Base-by-base conservation (phyloP, 2,888 invertebrate species). In the Deroplatys truncata region DNA sequence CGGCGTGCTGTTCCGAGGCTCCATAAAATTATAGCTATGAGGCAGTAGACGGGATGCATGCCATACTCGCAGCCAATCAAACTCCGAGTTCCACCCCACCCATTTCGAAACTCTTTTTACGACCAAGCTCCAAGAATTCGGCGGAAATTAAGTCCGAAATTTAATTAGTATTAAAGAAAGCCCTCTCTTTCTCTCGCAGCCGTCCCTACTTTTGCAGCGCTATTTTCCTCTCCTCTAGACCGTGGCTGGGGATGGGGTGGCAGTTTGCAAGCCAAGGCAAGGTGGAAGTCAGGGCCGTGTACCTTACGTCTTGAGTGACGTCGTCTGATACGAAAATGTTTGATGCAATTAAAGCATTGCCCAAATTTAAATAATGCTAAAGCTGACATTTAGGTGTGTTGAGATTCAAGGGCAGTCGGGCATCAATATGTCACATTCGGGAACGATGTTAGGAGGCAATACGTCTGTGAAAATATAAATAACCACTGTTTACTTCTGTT, bases 101-200 rank as follows among this genome's bases (percentile, higher is more conserved):
- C 86, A 89, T 89, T 89, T 83, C 85, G 56, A 84, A 85, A 84
- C 84, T 31, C 31, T 86, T 84, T 90, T 90, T 90, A 90, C 89
- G 90, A 89, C 86, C 84, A 25, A 84, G 86, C 86, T 88, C 86
- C 84, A 87, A 84, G 88, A 90, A 88, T 90, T 89, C 89, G 88
- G 87, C 90, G 90, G 89, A 90, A 90, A 90, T 90, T 88, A 89
- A 89, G 90, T 89, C 88, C 85, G 82, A 90, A 90, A 90, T 90
- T 90, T 90, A 90, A 90, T 90, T 90, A 89, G 89, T 90, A 89
- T 90, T 90, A 90, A 89, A 90, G 83, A 90, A 89, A 90, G 83
- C 82, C 84, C 87, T 87, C 82, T 31, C 87, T 83, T 87, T 25
- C 31, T n/a, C n/a, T n/a, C 28, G 25, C 56, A 72, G 56, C 56